Percentiles rank a stretch among this genome's conserved stretches.
Evolutionary conservation across 2,113 vertebrate genomes (phyloP).

Genomic region (Glaucomys volans): DNA sequence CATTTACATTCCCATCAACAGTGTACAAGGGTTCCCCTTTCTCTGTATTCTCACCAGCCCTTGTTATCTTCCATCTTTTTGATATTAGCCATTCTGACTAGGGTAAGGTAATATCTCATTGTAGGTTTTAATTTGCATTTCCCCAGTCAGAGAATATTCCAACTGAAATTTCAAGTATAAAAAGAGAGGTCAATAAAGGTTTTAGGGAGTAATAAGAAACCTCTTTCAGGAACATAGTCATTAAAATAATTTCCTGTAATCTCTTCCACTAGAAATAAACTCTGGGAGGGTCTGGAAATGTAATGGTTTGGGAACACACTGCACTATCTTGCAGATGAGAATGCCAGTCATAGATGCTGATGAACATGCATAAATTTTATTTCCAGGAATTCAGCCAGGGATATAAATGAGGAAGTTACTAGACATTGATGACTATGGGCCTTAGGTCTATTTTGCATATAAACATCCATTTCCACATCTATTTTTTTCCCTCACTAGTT

Average conservation of each 20-base stretch:
- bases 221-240: constrained; percentile 12
- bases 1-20: neutral
- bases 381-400: constrained; percentile 24
- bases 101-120: neutral
- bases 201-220: constrained; percentile 46
- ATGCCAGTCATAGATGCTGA: neutral
- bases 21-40: neutral
- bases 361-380: neutral
- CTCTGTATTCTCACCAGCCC: neutral
- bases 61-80: neutral
- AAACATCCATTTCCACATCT: neutral
- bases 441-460: neutral
- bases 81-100: neutral
- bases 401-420: constrained; percentile 2
- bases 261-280: constrained; percentile 35
- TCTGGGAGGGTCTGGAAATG: constrained; percentile 10
- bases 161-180: constrained; percentile 46
- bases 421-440: neutral
- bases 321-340: neutral
- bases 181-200: constrained; percentile 39
- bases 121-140: neutral
- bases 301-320: neutral
- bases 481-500: neutral
- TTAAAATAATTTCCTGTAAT: constrained; percentile 63
- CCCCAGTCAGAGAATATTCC: neutral